phyloP scores from a whole-genome alignment of 64 coral and sea anemone genomes.

The Astreopora myriophthalma region DNA sequence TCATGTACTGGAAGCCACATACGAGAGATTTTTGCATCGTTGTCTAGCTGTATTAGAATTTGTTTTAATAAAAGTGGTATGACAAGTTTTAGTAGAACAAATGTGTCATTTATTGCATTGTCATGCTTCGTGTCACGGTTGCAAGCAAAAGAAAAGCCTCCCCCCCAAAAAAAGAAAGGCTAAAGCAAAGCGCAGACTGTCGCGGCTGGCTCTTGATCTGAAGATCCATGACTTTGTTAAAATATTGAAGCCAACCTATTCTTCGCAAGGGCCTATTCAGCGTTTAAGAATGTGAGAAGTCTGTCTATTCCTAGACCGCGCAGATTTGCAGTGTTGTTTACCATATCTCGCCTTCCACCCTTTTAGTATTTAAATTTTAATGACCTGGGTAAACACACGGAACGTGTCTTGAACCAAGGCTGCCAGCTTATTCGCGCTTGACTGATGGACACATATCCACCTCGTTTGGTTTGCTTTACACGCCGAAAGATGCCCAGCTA shows the following conservation, averaged over 20 bases:
- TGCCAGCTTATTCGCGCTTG: not conserved
- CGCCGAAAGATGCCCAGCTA: not conserved
- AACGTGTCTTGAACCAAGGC: constrained; percentile 50
- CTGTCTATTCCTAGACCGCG: not conserved
- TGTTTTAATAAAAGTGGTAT: constrained; percentile 89
- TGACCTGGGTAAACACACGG: constrained; percentile 78
- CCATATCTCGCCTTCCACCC: constrained; percentile 50
- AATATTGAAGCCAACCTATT: too few relatives aligned
- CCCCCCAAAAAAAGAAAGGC: too few relatives aligned
- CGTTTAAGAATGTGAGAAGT: not conserved
- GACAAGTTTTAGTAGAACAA: constrained; percentile 60
- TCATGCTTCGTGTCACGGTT: constrained; percentile 26
- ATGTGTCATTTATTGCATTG: constrained; percentile 25
- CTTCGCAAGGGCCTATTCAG: not conserved
- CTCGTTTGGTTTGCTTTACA: not conserved
- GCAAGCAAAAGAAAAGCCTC: not conserved
- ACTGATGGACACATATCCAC: not conserved
- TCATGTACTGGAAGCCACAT: not conserved
- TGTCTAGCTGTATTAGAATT: constrained; percentile 72
- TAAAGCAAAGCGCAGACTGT: not conserved
- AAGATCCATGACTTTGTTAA: not conserved
- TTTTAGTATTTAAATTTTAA: constrained; percentile 89
- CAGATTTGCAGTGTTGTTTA: constrained; percentile 63
- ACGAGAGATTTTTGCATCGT: constrained; percentile 63
- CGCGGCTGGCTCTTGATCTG: not conserved